A percentile compares a stretch with the other conserved stretches of the same genome.
phyloP scores from a whole-genome alignment of 2,888 invertebrate species.

The Hirtodrosophila histrioides region DNA sequence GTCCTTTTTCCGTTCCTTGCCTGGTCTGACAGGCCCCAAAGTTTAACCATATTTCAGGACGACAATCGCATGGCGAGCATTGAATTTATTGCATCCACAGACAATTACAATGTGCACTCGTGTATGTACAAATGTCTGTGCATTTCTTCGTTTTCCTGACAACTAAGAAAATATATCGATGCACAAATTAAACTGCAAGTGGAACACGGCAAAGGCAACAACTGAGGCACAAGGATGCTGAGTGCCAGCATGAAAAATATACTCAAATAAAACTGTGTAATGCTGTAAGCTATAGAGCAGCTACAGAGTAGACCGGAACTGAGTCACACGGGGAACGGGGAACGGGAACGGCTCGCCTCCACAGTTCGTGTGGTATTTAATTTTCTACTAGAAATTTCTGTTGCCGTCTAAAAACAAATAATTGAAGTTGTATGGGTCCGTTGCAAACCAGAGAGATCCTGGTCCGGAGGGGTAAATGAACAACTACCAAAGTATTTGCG shows the following conservation, averaged over 20 bases:
- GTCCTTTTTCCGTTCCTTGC: conserved; percentile 16
- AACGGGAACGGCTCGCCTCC: not conserved
- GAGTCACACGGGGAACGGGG: not conserved
- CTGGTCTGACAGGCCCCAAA: conserved; percentile 43
- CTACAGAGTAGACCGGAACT: no score
- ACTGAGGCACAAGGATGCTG: conserved; percentile 24
- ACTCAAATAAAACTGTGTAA: conserved; percentile 53
- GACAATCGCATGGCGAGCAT: conserved; percentile 66
- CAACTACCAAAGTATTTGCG: conserved; percentile 63
- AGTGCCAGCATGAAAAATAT: conserved; percentile 38
- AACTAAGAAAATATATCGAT: conserved; percentile 77
- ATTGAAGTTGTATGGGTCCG: not conserved
- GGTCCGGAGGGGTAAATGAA: conserved; percentile 50
- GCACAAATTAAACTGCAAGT: conserved; percentile 79
- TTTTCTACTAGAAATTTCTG: conserved; percentile 71
- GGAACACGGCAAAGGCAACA: conserved; percentile 28
- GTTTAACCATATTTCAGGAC: conserved; percentile 66
- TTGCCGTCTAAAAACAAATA: conserved; percentile 58
- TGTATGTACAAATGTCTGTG: conserved; percentile 12
- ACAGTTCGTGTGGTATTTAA: conserved; percentile 63
- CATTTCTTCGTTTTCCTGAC: conserved; percentile 54
- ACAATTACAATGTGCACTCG: conserved; percentile 46
- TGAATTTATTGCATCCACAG: conserved; percentile 64
- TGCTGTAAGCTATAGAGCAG: conserved; percentile 5
- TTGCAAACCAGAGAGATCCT: not conserved